Evolutionary conservation across 1,140 invertebrate species (phyloP), one percentile per base, ranked within the genome.

Genomic region (Acromyrmex charruanus): DNA sequence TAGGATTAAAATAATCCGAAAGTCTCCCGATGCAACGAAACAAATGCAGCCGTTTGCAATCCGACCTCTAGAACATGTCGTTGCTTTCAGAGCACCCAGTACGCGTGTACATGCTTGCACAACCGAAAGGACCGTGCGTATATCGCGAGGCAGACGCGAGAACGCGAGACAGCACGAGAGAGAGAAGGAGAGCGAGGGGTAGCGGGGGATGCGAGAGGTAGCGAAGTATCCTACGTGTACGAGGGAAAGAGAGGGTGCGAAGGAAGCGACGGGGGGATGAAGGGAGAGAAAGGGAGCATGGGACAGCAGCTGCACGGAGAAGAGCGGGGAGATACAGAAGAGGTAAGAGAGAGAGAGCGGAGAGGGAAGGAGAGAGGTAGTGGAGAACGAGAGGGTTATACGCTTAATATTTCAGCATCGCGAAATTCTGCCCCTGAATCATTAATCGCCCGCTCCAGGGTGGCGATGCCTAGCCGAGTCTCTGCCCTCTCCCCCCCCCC

Each of bases 381-480:
- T 79, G 63, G 81, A 91, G 89, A 89, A 90, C 88, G 87, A 91
- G 92, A 91, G 93, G 93, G 92, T 93, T 94, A 89, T 87, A 84
- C 86, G 75, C 90, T 94, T 94, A 95, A 95, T 95, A 93, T 93
- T 95, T 94, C 89, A 95, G 85, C 89, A 92, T 95, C 92, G 92
- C 93, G 94, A 94, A 95, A 95, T 95, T 95, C 91, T 87, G 90
- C 86, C 88, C 79, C 88, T 94, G 93, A 94, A 94, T 94, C 91
- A 94, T 94, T 94, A 92, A 95, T 88, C 89, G 91, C 82, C 91
- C 90, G 88, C 91, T 81, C 92, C 88, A 88, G 91, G 82, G 87
- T 81, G 80, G 87, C 89, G 90, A 88, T 91, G 88, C 91, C 89
- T 91, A 91, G 90, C 39, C 79, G 75, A 90, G 87, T 77, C 87